Base-by-base conservation (phyloP, 2,888 invertebrate genomes). In the Morpho helenor region DNA sequence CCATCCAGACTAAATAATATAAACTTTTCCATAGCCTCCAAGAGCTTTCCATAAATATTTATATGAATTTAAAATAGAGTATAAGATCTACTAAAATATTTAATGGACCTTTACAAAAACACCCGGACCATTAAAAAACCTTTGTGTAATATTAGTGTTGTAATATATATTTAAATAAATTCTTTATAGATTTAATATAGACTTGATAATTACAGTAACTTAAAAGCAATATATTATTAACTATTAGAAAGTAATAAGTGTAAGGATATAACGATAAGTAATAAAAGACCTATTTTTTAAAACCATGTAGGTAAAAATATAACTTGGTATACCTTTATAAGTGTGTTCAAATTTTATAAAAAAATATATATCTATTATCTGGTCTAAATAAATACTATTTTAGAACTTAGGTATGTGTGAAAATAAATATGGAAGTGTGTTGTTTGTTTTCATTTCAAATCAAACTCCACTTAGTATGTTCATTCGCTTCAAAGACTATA, bases 321-420 rank as follows among this genome's bases (percentile, higher is more conserved):
- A 52, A 10, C 56, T 57, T 59, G 43, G 43, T 52, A 50, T 60
- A 54, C 54, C 51, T 44, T 16, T 59, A 57, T 31, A 62, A 64
- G 64, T 65, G 67, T 68, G 66, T 67, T 66, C 67, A 67, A 66
- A 66, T 66, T 64, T 66, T 64, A 62, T 66, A 66, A 64, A 46
- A n/a, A 60, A 40, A 54, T 31, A 31, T 31, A 31, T 31, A 31
- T 31, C 49, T 52, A 44, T n/a, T 48, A 49, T 31, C 31, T 31
- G 31, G 5, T 31, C 31, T 31, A 31, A 31, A 31, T 31, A 42
- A 47, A 49, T 54, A 47, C 47, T 60, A 50, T 60, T 57, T 60
- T 60, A 59, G 57, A 51, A 43, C 43, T 43, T 51, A 59, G 51
- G 16, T 52, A 45, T 56, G 62, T 60, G 62, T 62, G 62, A 49